Base-by-base conservation (phyloP, 2,797 vertebrate species). In the Ispidina lecontei region DNA sequence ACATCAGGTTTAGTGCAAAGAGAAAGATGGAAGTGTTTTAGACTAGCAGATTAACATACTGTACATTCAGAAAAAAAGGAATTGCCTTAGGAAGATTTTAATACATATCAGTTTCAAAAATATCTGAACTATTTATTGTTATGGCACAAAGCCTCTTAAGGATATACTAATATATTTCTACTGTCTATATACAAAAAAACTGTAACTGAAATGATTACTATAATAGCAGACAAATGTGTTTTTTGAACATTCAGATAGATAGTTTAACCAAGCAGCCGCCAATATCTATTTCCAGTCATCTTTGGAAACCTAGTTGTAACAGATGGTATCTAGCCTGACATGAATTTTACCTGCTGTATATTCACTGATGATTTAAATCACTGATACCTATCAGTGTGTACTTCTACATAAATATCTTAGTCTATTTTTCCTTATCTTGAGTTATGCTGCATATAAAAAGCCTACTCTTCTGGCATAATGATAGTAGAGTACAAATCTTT, bases 101-200 rank as follows among this genome's bases (percentile, higher is more conserved):
- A 97, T 97, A 94, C 69, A 84, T 96, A 97, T 97, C 93, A 92
- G 69, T 93, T 97, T 93, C 74, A 92, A 80, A 54, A 96, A 95
- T 91, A 95, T 94, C n/a, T 89, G 84, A 84, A 83, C 13, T 70
- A 93, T 93, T 96, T 94, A 92, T 89, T 79, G 55, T 92, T 93
- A 83, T 90, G 81, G 51, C 80, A 95, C 90, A 96, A 95, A 95
- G 16, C 46, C 79, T 97, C 76, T 93, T 94, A 85, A 90, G 69
- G 64, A 91, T 90, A 94, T 62, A 90, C 7, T 89, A 82, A 96
- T 96, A 79, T 82, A 92, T 96, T 94, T 87, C 28, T 88, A 56
- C 20, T 54, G 16, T 65, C 72, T 95, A 73, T 20, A 86, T 16
- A 43, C 28, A 90, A 94, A 94, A 90, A 70, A 68, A 75, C 13